phyloP scores from a whole-genome alignment of 2,797 vertebrate genomes.

The Loris lydekkerianus region DNA sequence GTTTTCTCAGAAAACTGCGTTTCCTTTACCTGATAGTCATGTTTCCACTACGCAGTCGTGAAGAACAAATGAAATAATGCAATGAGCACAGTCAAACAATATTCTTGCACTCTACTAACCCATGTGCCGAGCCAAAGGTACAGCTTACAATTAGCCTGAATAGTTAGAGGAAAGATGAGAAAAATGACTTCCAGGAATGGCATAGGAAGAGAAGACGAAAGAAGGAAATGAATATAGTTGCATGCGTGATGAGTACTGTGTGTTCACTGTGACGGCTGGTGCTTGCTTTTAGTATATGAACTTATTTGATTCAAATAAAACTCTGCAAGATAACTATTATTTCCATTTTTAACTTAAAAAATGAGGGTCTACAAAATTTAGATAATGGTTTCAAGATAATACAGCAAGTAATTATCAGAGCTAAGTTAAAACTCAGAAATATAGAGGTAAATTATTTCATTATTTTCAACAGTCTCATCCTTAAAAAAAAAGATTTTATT shows the following conservation, averaged over 20 bases:
- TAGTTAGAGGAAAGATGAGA: neutral
- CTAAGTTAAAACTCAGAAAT: neutral
- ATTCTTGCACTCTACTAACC: neutral
- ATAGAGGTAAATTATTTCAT: neutral
- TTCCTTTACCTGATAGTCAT: neutral
- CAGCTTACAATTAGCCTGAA: neutral
- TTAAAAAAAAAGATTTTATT: neutral
- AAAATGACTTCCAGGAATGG: neutral
- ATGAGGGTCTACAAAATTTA: neutral
- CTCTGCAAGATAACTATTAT: neutral
- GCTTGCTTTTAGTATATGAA: neutral
- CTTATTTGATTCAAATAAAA: neutral
- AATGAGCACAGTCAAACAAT: neutral
- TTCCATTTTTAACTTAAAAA: neutral
- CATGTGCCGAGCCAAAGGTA: neutral
- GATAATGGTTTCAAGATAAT: neutral
- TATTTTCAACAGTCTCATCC: neutral
- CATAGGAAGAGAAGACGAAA: neutral
- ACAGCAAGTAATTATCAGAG: neutral
- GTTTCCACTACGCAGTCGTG: neutral
- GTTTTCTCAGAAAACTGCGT: neutral
- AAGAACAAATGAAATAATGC: neutral
- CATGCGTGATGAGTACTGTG: accelerated
- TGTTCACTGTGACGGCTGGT: neutral
- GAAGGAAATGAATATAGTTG: neutral